Conservation (phyloP, 2,113 vertebrate species). For the Chionis minor region DNA sequence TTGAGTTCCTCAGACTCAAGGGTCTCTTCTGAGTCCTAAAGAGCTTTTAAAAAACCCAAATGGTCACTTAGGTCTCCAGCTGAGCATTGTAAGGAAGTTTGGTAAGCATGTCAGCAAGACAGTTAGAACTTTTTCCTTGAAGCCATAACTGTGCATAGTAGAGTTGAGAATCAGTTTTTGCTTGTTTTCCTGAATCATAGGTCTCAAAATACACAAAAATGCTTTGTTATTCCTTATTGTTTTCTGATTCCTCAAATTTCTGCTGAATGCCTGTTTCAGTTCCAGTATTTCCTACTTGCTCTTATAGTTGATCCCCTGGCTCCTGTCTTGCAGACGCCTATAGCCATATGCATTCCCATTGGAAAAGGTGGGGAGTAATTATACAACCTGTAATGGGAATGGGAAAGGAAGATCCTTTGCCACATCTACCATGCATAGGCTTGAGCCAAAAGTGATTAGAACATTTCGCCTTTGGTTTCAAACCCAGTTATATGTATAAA, state of each 20-base stretch:
- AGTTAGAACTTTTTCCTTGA: neutral
- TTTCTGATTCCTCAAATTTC: neutral
- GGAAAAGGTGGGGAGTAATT: neutral
- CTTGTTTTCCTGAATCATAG: neutral
- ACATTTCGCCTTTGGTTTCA: neutral
- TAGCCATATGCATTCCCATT: neutral
- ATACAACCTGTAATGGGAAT: neutral
- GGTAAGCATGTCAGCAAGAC: neutral
- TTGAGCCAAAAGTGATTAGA: neutral
- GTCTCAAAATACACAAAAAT: neutral
- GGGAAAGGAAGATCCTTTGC: neutral
- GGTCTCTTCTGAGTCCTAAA: neutral
- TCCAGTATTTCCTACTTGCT: neutral
- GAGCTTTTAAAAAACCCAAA: neutral
- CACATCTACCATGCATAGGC: neutral
- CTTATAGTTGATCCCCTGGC: neutral
- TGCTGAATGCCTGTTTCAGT: neutral
- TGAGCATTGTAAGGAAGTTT: neutral
- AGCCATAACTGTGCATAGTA: neutral
- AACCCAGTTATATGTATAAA: neutral
- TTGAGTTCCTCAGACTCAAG: neutral
- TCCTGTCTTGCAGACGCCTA: neutral
- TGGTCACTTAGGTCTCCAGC: neutral
- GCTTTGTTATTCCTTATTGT: neutral
- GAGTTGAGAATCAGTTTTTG: neutral